Evolutionary conservation across 2,797 vertebrate species (phyloP), one percentile per base, ranked within the genome.

Genomic region (Pseudomugil gertrudae): DNA sequence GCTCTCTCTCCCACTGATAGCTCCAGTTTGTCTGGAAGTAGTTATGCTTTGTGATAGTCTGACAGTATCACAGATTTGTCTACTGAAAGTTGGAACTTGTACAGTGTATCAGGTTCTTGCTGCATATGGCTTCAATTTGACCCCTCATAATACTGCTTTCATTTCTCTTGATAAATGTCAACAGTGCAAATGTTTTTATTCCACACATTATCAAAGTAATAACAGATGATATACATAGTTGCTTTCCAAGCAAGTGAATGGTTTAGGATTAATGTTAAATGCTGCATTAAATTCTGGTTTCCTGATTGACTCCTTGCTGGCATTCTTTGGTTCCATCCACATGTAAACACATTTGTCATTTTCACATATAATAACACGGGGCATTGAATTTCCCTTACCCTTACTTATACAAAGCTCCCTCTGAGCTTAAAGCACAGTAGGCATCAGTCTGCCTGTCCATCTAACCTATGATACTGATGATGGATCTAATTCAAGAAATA

Each of bases 111-210:
- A 58, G 60, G 72, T 87, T 90, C 65, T 68, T 15, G 47, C 84
- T 74, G 78, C 92, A 93, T 89, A 83, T 93, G 91, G 82, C 87
- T 92, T 88, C 52, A 89, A 91, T 92, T 88, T 77, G 77, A 88
- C 81, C 72, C 74, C 76, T 80, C 66, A 3, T 59, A 70, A 78
- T 75, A 71, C 69, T 66, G 78, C 79, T 74, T 81, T 84, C 69
- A 80, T 88, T 89, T 84, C 67, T 84, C 79, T 87, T 83, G 73
- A 83, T 83, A 69, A 84, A 67, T 70, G 83, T 84, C 80, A 76
- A 72, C 57, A 14, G 66, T 27, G 57, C 79, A 88, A 77, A 85
- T 75, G 67, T 65, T 83, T 75, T 90, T 88, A 84, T 87, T 88
- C 59, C 70, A 62, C 26, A n/a, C 73, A 69, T 85, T 90, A 87